A percentile compares a stretch with the other conserved stretches of the same genome.
phyloP scores from a whole-genome alignment of 2,113 vertebrate species.

The Pelecanoides urinatrix region DNA sequence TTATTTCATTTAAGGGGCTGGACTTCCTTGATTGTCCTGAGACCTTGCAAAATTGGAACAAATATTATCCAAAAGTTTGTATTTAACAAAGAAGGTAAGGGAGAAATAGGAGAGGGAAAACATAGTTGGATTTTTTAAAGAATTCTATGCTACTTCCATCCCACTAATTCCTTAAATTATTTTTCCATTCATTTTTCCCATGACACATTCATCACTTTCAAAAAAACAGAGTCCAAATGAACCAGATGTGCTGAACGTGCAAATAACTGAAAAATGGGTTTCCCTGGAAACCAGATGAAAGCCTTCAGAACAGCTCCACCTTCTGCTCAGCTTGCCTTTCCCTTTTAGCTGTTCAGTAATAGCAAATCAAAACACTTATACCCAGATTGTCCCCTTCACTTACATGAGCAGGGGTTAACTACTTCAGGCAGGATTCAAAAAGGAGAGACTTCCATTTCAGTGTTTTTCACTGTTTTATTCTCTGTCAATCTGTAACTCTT shows the following conservation, averaged over 20 bases:
- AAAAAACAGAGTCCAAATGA: constrained; percentile 49
- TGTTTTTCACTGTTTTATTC: neutral
- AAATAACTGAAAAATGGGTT: constrained; percentile 58
- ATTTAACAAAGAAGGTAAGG: neutral
- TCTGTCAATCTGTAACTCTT: constrained; percentile 11
- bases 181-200: constrained; percentile 47
- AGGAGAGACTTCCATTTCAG: constrained; percentile 7
- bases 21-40: neutral
- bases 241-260: constrained; percentile 61
- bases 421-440: constrained; percentile 27
- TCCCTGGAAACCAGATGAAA: constrained; percentile 62
- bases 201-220: constrained; percentile 49
- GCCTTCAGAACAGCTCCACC: constrained; percentile 39
- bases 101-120: neutral
- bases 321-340: constrained; percentile 49
- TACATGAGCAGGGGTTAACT: constrained; percentile 35
- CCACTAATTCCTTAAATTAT: constrained; percentile 46
- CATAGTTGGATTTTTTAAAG: neutral
- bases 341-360: constrained; percentile 32
- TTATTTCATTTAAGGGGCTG: neutral
- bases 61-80: neutral
- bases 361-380: constrained; percentile 50
- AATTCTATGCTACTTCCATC: constrained; percentile 22
- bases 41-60: neutral
- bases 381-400: constrained; percentile 38